Evolutionary conservation across 1,140 invertebrate species (phyloP).

Genomic region (Asobara japonica): DNA sequence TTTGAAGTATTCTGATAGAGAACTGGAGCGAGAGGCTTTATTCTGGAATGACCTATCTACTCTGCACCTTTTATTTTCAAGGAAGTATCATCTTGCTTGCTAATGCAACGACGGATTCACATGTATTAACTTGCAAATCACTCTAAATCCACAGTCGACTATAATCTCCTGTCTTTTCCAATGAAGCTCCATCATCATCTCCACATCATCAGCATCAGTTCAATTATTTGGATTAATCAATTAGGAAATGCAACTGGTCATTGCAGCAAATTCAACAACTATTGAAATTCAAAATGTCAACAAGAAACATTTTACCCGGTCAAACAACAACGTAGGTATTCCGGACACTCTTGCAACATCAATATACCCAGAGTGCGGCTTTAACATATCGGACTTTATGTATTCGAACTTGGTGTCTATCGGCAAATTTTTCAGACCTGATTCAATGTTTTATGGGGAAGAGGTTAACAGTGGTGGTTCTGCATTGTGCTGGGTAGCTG

Average conservation of each 20-base stretch:
- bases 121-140: neutral
- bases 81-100: neutral
- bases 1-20: neutral
- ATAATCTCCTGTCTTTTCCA: too few relatives aligned
- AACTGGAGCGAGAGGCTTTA: conserved; percentile 18
- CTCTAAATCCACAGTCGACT: too few relatives aligned
- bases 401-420: neutral
- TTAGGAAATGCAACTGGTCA: neutral
- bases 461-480: too few relatives aligned
- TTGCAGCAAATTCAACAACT: neutral
- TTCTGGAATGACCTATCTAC: neutral
- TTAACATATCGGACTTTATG: neutral
- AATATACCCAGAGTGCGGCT: neutral
- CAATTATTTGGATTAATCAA: neutral
- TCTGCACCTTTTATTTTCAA: neutral
- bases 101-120: neutral
- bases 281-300: neutral
- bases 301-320: neutral
- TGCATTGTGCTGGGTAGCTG: too few relatives aligned
- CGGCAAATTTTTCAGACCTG: neutral
- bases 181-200: neutral
- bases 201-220: neutral
- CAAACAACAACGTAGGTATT: neutral
- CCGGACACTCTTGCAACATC: neutral
- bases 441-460: too few relatives aligned